A percentile compares a stretch with the other conserved stretches of the same genome.
These are phyloP conservation scores for Balearica regulorum DNA, from an alignment of 2,797 vertebrate species.

Conservation along the genomic window DNA sequence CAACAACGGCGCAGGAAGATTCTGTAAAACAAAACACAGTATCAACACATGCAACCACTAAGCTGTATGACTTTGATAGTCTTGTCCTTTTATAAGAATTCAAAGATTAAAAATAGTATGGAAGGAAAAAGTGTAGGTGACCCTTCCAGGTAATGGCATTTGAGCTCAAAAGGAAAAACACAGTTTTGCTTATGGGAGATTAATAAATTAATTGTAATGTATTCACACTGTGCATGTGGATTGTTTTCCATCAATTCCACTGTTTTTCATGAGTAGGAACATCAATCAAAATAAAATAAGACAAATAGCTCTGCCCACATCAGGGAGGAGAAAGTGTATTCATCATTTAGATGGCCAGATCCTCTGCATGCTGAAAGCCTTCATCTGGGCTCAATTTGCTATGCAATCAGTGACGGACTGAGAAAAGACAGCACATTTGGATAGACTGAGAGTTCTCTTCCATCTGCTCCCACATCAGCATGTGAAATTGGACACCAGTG, in stretches of 20 bases:
- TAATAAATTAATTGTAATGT: not conserved
- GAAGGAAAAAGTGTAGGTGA: not conserved
- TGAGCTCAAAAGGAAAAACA: not conserved
- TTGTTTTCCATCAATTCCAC: not conserved
- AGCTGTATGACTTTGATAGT: not conserved
- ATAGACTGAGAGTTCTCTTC: not conserved
- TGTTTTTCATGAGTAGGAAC: rapidly evolving
- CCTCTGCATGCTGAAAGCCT: not conserved
- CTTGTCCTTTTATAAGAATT: not conserved
- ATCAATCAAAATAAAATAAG: not conserved
- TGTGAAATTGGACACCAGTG: not conserved
- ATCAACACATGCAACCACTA: not conserved
- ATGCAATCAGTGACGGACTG: not conserved
- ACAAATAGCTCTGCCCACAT: not conserved
- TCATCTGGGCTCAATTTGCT: not conserved
- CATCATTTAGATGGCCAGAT: not conserved
- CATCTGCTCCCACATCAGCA: not conserved
- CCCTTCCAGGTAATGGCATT: not conserved
- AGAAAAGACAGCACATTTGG: not conserved
- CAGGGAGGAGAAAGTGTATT: not conserved
- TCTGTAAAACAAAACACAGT: not conserved
- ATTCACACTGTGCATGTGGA: not conserved
- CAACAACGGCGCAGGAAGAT: not conserved
- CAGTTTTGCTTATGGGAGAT: not conserved
- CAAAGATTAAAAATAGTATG: not conserved